A percentile compares a stretch with the other conserved stretches of the same genome.
phyloP scores from a whole-genome alignment of 2,113 vertebrate genomes.

The Malurus melanocephalus region DNA sequence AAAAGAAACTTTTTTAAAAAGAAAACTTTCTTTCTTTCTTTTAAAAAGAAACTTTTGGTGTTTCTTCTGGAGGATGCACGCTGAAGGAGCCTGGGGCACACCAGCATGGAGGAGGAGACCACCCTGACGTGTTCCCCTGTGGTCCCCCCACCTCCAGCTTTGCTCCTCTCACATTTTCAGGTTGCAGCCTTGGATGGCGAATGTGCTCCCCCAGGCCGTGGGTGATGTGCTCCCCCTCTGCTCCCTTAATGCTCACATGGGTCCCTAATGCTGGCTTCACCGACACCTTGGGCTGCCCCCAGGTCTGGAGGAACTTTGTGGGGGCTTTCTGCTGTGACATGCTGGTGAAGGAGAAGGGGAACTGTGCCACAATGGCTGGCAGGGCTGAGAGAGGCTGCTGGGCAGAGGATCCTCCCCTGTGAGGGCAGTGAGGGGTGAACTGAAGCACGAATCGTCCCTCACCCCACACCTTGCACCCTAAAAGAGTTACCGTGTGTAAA shows the following conservation, averaged over 20 bases:
- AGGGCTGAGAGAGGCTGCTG: not conserved
- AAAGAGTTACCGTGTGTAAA: not conserved
- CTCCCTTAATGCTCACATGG: not conserved
- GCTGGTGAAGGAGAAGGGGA: not conserved
- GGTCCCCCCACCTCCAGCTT: not conserved
- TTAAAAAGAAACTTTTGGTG: not conserved
- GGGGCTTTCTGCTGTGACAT: not conserved
- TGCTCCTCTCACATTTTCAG: not conserved
- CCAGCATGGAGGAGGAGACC: not conserved
- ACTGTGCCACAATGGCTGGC: not conserved
- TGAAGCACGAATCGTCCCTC: not conserved
- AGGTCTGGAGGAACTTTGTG: not conserved
- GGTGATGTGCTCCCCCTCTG: not conserved
- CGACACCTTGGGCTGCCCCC: not conserved
- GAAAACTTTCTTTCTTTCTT: too few species aligned
- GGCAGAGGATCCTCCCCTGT: rapidly evolving
- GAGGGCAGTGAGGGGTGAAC: rapidly evolving
- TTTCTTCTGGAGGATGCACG: rapidly evolving
- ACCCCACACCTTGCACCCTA: too few species aligned
- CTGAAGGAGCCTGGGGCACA: not conserved
- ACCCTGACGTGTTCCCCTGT: rapidly evolving
- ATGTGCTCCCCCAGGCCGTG: rapidly evolving
- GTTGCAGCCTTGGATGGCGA: not conserved
- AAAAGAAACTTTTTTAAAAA: too few species aligned
- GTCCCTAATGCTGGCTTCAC: not conserved